Conservation (phyloP, 2,113 vertebrate species). For the Megaceryle maxima region DNA sequence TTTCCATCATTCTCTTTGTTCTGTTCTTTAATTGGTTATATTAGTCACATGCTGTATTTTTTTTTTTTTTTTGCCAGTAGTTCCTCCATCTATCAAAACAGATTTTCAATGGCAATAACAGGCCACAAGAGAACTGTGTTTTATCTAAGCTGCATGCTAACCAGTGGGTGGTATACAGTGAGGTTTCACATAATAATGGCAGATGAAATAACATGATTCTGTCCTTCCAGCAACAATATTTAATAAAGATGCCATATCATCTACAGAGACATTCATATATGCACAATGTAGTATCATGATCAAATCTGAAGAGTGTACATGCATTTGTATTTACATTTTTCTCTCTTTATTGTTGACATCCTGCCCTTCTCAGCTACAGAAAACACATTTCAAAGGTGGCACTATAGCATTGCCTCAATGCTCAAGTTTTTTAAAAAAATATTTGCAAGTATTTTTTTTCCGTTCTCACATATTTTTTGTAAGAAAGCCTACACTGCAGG, state of each 20-base stretch:
- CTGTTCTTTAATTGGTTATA: neutral
- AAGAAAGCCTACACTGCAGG: neutral
- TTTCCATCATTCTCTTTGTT: neutral
- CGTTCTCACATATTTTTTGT: neutral
- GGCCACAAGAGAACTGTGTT: neutral
- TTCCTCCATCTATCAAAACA: neutral
- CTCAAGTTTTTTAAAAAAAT: neutral
- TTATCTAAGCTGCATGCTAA: neutral
- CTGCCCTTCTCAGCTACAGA: neutral
- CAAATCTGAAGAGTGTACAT: neutral
- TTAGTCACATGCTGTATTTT: neutral
- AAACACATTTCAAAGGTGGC: neutral
- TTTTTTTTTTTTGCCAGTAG: neutral
- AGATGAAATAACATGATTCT: neutral
- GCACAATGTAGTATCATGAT: neutral
- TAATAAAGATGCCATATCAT: neutral
- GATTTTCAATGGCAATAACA: neutral
- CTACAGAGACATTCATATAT: neutral
- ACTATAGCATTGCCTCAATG: neutral
- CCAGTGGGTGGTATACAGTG: neutral
- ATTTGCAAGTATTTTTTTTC: neutral
- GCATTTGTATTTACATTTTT: neutral
- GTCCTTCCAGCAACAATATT: neutral
- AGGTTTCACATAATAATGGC: neutral
- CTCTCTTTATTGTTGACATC: neutral